A percentile compares a stretch with the other conserved stretches of the same genome.
Conservation (phyloP, 2,113 vertebrate genomes). For the Irena cyanogastra region DNA sequence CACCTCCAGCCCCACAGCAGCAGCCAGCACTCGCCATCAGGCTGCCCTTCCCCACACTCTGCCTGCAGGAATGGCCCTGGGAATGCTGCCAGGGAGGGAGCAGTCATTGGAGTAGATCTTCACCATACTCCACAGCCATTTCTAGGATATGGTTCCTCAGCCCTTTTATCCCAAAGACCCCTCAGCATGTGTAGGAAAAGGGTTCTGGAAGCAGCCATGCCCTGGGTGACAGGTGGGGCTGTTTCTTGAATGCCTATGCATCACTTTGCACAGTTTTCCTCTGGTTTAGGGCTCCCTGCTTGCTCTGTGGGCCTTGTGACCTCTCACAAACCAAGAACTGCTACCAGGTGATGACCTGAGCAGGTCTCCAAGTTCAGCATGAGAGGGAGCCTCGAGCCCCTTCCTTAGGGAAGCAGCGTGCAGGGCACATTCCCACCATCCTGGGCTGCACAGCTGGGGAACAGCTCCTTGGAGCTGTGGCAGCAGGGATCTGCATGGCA, state of each 20-base stretch:
- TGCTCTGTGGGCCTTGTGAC: not conserved
- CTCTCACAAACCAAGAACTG: not conserved
- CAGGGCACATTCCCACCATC: not conserved
- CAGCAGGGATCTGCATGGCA: not conserved
- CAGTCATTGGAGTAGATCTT: not conserved
- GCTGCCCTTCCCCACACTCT: not conserved
- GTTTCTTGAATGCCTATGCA: not conserved
- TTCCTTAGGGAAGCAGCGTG: not conserved
- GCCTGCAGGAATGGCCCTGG: not conserved
- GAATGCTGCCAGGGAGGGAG: not conserved
- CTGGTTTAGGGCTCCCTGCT: not conserved
- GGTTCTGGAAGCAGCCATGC: not conserved
- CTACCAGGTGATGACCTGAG: not conserved
- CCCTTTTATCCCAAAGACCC: not conserved
- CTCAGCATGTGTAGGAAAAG: not conserved
- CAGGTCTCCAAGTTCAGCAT: not conserved
- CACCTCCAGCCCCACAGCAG: not conserved
- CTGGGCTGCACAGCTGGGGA: not conserved
- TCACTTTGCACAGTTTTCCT: not conserved
- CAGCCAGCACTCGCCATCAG: fast-evolving
- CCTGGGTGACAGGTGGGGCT: not conserved
- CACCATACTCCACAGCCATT: not conserved
- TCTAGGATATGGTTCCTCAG: not conserved
- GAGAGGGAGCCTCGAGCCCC: not conserved
- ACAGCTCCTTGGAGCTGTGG: not conserved